phyloP scores from a whole-genome alignment of 2,888 invertebrate species.

The Eupithecia insigniata region DNA sequence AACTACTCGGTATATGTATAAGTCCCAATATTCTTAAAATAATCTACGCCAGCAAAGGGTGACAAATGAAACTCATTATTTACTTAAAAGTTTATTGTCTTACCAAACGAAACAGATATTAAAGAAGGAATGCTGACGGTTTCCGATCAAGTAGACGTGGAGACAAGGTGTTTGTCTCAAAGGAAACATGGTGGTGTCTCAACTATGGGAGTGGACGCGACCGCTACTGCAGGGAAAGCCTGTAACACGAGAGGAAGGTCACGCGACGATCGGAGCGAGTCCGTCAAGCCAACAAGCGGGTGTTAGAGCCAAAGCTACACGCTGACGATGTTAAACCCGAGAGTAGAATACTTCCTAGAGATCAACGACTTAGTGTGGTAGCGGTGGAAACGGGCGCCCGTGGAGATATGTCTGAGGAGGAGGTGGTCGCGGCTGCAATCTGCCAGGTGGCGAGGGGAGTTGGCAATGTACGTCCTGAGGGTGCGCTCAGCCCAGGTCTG shows the following conservation, averaged over 20 bases:
- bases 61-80: slow-evolving; percentile 58
- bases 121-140: slow-evolving; percentile 77
- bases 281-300: slow-evolving; percentile 78
- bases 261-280: slow-evolving; percentile 66
- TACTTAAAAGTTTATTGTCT: slow-evolving; percentile 79
- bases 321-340: slow-evolving; percentile 80
- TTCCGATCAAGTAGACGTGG: slow-evolving; percentile 58
- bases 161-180: slow-evolving; percentile 38
- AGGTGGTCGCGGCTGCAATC: slow-evolving; percentile 84
- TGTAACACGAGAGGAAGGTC: slow-evolving; percentile 80
- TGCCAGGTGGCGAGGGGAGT: slow-evolving; percentile 89
- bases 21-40: not conserved
- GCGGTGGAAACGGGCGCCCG: slow-evolving; percentile 88
- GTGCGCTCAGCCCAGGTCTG: slow-evolving; percentile 95
- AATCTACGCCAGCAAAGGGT: slow-evolving; percentile 60
- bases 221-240: slow-evolving; percentile 77
- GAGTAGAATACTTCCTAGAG: slow-evolving; percentile 88
- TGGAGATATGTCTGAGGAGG: slow-evolving; percentile 86
- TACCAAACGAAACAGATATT: slow-evolving; percentile 69
- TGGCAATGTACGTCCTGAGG: slow-evolving; percentile 87
- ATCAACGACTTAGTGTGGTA: slow-evolving; percentile 90
- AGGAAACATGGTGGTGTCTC: not conserved
- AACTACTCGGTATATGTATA: not conserved
- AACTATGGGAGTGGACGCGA: slow-evolving; percentile 29
- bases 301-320: slow-evolving; percentile 81